These are phyloP conservation scores for Melanotaenia parkinsoni DNA, from an alignment of 2,797 vertebrate genomes.

Conservation along the genomic window DNA sequence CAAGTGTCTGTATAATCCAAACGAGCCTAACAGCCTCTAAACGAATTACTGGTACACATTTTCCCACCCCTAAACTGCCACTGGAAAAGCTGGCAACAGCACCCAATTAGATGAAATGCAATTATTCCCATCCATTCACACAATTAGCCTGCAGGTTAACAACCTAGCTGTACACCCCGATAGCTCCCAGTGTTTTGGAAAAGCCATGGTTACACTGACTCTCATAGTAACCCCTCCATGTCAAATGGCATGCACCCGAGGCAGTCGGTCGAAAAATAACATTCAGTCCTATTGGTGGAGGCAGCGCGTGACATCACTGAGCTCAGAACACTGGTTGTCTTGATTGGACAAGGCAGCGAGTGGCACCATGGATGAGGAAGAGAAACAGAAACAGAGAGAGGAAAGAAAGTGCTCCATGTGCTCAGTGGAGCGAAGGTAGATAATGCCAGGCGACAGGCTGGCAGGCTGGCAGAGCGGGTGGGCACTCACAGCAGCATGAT, in stretches of 20 bases:
- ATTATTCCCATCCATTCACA: conserved; percentile 80
- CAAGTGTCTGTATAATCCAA: conserved; percentile 79
- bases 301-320: conserved; percentile 50
- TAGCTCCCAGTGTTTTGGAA: conserved; percentile 63
- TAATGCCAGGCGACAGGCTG: conserved; percentile 79
- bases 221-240: conserved; percentile 49
- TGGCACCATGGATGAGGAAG: conserved; percentile 48
- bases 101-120: conserved; percentile 78
- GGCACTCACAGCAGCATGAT: conserved; percentile 72
- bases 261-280: conserved; percentile 58
- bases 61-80: conserved; percentile 72
- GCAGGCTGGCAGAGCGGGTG: conserved; percentile 75
- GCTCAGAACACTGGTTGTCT: conserved; percentile 42
- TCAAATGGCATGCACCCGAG: conserved; percentile 56
- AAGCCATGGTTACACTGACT: conserved; percentile 69
- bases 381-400: conserved; percentile 26
- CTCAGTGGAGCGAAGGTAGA: conserved; percentile 67
- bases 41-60: conserved; percentile 73
- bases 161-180: conserved; percentile 54
- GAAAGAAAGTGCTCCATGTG: conserved; percentile 52
- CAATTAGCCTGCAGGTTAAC: conserved; percentile 78
- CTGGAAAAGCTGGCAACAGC: conserved; percentile 77
- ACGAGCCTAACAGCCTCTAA: conserved; percentile 75
- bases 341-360: conserved; percentile 66
- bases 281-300: conserved; percentile 51